Evolutionary conservation across 2,888 invertebrate species (phyloP).

Genomic region (Eudemis profundana): DNA sequence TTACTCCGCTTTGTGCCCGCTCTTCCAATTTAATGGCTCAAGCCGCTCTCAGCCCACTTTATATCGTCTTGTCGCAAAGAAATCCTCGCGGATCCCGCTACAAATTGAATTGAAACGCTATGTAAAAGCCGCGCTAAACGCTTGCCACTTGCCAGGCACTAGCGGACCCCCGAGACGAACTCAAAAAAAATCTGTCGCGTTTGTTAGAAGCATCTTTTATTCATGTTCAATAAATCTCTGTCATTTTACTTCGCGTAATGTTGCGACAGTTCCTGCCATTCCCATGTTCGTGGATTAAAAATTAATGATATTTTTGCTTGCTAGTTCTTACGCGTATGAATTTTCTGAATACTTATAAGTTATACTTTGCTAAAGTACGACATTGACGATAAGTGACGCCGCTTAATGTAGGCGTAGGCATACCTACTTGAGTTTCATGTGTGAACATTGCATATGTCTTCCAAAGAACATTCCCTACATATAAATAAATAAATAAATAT

Average conservation of each 20-base stretch:
- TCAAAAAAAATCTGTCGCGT: conserved; percentile 41
- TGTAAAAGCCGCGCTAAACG: conserved; percentile 52
- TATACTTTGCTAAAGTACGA: conserved; percentile 25
- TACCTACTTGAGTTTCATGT: conserved; percentile 7
- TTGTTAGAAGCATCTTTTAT: conserved; percentile 43
- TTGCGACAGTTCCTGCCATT: conserved; percentile 44
- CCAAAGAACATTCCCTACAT: not conserved
- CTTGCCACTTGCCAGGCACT: conserved; percentile 26
- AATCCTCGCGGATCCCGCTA: conserved; percentile 52
- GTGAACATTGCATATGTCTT: conserved; percentile 4
- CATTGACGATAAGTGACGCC: conserved; percentile 19
- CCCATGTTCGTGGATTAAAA: conserved; percentile 40
- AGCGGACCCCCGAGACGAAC: conserved; percentile 20
- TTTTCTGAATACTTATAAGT: conserved; percentile 15
- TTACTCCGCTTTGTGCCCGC: conserved; percentile 49
- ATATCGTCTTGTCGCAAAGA: conserved; percentile 53
- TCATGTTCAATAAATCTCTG: conserved; percentile 44
- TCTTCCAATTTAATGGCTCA: conserved; percentile 57
- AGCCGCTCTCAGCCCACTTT: conserved; percentile 53
- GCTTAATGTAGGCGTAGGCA: not conserved
- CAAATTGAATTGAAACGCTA: conserved; percentile 63
- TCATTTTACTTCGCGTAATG: conserved; percentile 42
- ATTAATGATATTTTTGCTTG: conserved; percentile 35
- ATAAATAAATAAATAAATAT: too few relatives aligned
- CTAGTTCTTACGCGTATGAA: conserved; percentile 20